These are phyloP conservation scores for Solenopsis invicta DNA, from an alignment of 1,140 invertebrate genomes.

Conservation along the genomic window DNA sequence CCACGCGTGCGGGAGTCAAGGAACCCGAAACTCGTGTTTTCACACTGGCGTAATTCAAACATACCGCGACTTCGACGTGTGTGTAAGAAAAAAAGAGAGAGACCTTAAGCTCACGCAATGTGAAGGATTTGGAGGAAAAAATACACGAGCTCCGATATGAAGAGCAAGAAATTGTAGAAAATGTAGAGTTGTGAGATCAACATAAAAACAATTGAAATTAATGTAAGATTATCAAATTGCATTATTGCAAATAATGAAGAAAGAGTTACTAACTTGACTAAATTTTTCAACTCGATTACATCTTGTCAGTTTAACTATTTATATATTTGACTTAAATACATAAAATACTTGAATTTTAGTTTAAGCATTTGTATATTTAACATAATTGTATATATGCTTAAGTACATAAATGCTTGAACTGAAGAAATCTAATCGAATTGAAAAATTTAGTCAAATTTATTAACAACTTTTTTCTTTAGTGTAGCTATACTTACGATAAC, in stretches of 20 bases:
- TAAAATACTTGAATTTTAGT: too few species aligned
- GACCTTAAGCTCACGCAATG: background rate
- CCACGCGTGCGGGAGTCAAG: constrained; percentile 55
- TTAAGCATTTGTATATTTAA: too few species aligned
- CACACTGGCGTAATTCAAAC: constrained; percentile 22
- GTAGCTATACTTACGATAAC: too few species aligned
- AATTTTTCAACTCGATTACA: too few species aligned
- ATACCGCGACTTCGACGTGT: background rate
- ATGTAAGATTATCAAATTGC: background rate
- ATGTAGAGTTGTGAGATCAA: background rate
- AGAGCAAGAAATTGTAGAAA: background rate
- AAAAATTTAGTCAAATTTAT: too few species aligned
- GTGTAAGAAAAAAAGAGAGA: background rate
- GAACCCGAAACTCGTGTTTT: constrained; percentile 45
- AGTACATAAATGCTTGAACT: too few species aligned
- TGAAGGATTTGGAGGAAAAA: background rate
- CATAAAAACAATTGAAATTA: background rate
- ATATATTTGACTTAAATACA: too few species aligned
- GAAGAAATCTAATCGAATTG: too few species aligned
- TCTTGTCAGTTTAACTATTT: too few species aligned
- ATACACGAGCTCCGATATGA: background rate
- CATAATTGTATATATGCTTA: too few species aligned
- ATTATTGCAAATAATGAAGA: background rate
- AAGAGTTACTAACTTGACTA: too few species aligned
- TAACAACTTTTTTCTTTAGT: too few species aligned